Conservation (phyloP, 2,888 invertebrate genomes). For the Mimumesa dahlbomi region DNA sequence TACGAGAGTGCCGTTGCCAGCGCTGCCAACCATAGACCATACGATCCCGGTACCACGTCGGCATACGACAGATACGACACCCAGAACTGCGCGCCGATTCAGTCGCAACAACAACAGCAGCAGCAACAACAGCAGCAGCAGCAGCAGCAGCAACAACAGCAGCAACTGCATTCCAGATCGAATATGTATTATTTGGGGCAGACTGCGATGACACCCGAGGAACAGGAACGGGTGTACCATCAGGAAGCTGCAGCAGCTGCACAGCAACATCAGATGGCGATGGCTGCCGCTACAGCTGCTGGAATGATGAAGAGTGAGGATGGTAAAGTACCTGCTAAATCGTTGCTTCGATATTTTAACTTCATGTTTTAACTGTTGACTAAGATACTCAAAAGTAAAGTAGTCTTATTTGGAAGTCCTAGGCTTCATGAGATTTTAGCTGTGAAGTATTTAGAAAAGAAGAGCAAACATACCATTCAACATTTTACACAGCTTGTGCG, state of each 20-base stretch:
- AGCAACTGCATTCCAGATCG: constrained; percentile 81
- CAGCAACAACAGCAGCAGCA: constrained; percentile 79
- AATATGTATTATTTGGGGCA: constrained; percentile 84
- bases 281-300: constrained; percentile 82
- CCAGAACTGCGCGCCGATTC: constrained; percentile 77
- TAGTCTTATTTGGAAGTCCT: too few relatives aligned
- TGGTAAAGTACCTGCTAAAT: constrained; percentile 63
- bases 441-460: too few relatives aligned
- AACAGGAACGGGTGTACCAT: constrained; percentile 84
- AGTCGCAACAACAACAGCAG: constrained; percentile 77
- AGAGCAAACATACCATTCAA: too few relatives aligned
- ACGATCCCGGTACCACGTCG: constrained; percentile 83
- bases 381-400: too few relatives aligned
- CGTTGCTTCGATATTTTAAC: neutral
- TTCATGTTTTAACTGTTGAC: too few relatives aligned
- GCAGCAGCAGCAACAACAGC: constrained; percentile 78
- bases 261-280: constrained; percentile 82
- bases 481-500: too few relatives aligned
- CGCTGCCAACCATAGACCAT: constrained; percentile 82
- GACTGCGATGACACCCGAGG: constrained; percentile 82
- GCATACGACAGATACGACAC: constrained; percentile 86
- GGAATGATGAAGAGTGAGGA: constrained; percentile 86
- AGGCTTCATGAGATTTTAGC: too few relatives aligned
- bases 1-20: constrained; percentile 82
- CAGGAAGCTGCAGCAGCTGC: constrained; percentile 81